phyloP scores from a whole-genome alignment of 2,113 vertebrate genomes.

The Charina bottae region DNA sequence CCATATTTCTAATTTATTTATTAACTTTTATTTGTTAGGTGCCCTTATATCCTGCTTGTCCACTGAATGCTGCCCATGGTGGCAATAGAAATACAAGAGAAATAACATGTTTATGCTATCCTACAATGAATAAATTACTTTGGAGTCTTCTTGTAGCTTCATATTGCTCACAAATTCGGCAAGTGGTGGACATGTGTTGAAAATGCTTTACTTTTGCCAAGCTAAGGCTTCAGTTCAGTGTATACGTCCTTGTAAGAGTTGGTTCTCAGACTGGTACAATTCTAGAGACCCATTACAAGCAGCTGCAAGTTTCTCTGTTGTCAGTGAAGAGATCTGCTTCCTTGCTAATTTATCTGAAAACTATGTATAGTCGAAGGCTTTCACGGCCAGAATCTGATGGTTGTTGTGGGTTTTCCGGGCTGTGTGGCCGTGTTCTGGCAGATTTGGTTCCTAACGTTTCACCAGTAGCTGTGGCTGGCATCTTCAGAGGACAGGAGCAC shows the following conservation, averaged over 20 bases:
- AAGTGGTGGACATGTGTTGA: background rate
- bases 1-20: background rate
- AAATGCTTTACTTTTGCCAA: background rate
- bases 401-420: too few species aligned
- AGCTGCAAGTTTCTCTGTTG: too few species aligned
- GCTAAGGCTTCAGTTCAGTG: background rate
- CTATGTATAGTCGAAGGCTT: too few species aligned
- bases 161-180: background rate
- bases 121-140: background rate
- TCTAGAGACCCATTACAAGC: too few species aligned
- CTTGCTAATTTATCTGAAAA: too few species aligned
- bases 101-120: background rate
- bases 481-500: too few species aligned
- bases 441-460: too few species aligned
- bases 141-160: background rate
- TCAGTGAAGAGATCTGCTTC: too few species aligned
- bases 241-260: background rate
- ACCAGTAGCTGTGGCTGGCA: too few species aligned
- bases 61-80: background rate
- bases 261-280: too few species aligned
- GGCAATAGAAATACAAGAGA: background rate
- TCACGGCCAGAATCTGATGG: too few species aligned
- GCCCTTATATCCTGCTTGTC: background rate
- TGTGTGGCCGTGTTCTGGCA: too few species aligned
- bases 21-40: background rate